Conservation (phyloP, 2,113 vertebrate species). For the Sylvilagus bachmani region DNA sequence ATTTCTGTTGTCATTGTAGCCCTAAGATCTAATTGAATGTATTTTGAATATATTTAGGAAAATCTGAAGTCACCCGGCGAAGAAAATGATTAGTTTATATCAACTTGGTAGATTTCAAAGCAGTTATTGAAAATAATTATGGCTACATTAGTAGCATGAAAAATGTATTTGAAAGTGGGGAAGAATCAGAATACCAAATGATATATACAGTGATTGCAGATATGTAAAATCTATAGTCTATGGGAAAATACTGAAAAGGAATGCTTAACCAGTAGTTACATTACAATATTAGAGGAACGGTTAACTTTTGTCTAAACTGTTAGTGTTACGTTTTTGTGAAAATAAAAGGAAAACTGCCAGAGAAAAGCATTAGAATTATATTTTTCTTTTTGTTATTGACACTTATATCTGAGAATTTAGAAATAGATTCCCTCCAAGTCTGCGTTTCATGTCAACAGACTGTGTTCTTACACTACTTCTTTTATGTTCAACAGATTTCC, state of each 20-base stretch:
- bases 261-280: not conserved
- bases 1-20: not conserved
- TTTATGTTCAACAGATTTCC: constrained; percentile 92
- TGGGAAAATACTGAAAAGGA: constrained; percentile 26
- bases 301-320: constrained; percentile 17
- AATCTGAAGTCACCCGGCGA: constrained; percentile 46
- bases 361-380: constrained; percentile 35
- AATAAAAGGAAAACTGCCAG: constrained; percentile 54
- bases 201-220: constrained; percentile 22
- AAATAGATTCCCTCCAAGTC: constrained; percentile 26
- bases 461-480: constrained; percentile 60
- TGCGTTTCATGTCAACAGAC: constrained; percentile 47
- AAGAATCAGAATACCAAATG: constrained; percentile 35
- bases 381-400: constrained; percentile 61
- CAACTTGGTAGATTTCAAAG: constrained; percentile 5
- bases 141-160: constrained; percentile 4
- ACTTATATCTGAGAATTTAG: constrained; percentile 61
- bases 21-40: constrained; percentile 7
- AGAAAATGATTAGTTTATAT: constrained; percentile 58
- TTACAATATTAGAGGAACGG: constrained; percentile 22
- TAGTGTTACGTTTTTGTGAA: constrained; percentile 68
- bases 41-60: constrained; percentile 59
- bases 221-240: constrained; percentile 41
- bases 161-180: constrained; percentile 42
- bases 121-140: constrained; percentile 56